Percentiles rank a stretch among this genome's conserved stretches.
phyloP scores from a whole-genome alignment of 2,888 invertebrate species.

The Acrobeloides nanus region DNA sequence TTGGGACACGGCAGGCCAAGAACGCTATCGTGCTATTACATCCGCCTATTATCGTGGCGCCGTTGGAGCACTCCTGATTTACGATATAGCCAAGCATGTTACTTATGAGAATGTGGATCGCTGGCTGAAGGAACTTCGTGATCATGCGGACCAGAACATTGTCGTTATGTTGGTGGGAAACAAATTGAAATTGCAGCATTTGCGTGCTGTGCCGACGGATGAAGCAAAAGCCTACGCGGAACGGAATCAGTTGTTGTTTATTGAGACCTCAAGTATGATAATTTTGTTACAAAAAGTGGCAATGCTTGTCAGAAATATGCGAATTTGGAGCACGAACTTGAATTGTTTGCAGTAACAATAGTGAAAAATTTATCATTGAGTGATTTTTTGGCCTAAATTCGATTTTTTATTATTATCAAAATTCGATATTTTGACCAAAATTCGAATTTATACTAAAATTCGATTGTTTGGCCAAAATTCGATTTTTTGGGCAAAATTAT shows the following conservation, averaged over 20 bases:
- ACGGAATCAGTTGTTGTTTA: conserved; percentile 41
- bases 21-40: conserved; percentile 93
- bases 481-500: no score
- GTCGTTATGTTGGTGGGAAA: conserved; percentile 95
- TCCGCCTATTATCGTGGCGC: conserved; percentile 93
- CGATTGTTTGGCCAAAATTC: no score
- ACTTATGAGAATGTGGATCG: conserved; percentile 99
- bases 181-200: conserved; percentile 89
- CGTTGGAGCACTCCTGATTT: conserved; percentile 92
- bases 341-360: no score
- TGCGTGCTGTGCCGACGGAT: conserved; percentile 93
- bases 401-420: no score
- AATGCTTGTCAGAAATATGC: no score
- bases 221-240: conserved; percentile 89
- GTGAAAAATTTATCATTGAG: no score
- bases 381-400: no score
- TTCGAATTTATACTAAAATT: no score
- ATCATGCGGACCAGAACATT: conserved; percentile 98
- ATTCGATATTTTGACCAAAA: no score
- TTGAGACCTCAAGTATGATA: conserved; percentile 88
- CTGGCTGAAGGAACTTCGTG: conserved; percentile 91
- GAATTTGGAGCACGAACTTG: no score
- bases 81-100: conserved; percentile 81
- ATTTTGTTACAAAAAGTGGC: no score
- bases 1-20: conserved; percentile 96